Conservation (phyloP, 2,113 vertebrate species). For the Lophura nycthemera region DNA sequence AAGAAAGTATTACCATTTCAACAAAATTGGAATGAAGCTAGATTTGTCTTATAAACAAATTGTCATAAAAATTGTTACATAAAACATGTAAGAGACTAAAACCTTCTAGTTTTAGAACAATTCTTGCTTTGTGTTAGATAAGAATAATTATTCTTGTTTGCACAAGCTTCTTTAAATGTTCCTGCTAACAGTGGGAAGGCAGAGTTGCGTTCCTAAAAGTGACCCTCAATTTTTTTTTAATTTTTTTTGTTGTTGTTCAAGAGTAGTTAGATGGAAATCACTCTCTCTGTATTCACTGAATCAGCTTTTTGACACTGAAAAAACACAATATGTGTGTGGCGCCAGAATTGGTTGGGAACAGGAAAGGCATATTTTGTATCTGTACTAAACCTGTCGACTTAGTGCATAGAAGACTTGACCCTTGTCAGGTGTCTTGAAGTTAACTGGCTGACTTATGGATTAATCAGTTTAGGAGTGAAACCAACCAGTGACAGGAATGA, state of each 20-base stretch:
- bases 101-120: neutral
- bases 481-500: constrained; percentile 42
- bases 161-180: neutral
- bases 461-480: constrained; percentile 56
- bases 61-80: neutral
- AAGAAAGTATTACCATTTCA: neutral
- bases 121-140: neutral
- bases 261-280: neutral
- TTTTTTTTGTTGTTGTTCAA: neutral
- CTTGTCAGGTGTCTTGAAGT: constrained; percentile 63
- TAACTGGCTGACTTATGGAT: constrained; percentile 56
- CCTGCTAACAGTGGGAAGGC: neutral
- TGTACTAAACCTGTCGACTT: constrained; percentile 48
- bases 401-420: constrained; percentile 61
- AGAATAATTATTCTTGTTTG: neutral
- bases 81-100: neutral
- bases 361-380: constrained; percentile 66
- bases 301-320: neutral
- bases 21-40: neutral
- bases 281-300: neutral
- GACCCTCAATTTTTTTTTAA: neutral
- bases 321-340: constrained; percentile 44
- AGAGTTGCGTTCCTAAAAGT: neutral
- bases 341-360: constrained; percentile 57
- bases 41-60: neutral